These are phyloP conservation scores for Drosophila falleni DNA, from an alignment of 2,888 invertebrate genomes.

Conservation along the genomic window DNA sequence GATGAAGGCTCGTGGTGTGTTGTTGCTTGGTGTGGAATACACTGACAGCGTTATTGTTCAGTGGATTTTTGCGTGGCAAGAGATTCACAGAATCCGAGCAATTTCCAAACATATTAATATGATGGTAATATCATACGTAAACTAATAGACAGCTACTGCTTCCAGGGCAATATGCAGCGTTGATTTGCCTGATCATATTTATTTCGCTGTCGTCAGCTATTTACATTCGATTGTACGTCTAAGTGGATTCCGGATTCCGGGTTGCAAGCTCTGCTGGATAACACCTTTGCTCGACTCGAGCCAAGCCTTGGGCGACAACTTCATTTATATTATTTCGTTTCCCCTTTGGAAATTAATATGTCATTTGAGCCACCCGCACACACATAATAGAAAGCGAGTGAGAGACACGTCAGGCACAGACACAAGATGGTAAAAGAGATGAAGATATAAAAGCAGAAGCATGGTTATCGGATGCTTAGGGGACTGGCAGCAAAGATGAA, in stretches of 20 bases:
- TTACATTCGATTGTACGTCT: conserved; percentile 67
- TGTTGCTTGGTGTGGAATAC: conserved; percentile 8
- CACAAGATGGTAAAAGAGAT: conserved; percentile 25
- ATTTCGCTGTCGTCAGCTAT: conserved; percentile 65
- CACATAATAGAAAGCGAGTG: conserved; percentile 5
- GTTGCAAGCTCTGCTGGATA: conserved; percentile 11
- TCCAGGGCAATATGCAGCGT: conserved; percentile 33
- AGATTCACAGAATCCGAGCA: conserved; percentile 55
- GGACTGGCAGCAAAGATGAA: conserved; percentile 48
- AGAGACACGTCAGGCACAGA: conserved; percentile 29
- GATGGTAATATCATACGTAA: conserved; percentile 49
- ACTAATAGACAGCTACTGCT: conserved; percentile 32
- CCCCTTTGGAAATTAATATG: conserved; percentile 81
- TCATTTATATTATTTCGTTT: conserved; percentile 78
- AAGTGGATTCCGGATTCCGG: conserved; percentile 36
- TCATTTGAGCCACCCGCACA: conserved; percentile 73
- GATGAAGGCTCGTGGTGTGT: conserved; percentile 54
- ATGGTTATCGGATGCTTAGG: conserved; percentile 59
- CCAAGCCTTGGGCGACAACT: conserved; percentile 66
- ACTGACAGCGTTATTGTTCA: conserved; percentile 65
- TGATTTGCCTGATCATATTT: conserved; percentile 78
- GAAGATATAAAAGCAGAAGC: conserved; percentile 49
- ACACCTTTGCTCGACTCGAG: conserved; percentile 52
- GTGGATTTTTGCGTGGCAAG: conserved; percentile 31
- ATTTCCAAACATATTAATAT: conserved; percentile 51